phyloP scores from a whole-genome alignment of 2,113 vertebrate genomes.

The Clarias macrocephalus region DNA sequence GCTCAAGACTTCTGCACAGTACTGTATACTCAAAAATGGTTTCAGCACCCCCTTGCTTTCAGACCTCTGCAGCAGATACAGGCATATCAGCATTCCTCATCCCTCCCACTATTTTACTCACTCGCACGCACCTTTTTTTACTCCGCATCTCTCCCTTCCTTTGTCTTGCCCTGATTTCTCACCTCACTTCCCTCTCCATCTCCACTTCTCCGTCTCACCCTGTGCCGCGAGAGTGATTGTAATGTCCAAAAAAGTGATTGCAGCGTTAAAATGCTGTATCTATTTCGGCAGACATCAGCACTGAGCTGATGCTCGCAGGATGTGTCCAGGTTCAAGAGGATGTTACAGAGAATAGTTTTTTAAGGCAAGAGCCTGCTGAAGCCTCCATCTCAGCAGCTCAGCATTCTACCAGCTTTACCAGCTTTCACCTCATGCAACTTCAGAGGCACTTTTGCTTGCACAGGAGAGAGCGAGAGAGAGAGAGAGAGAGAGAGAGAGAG shows the following conservation, averaged over 20 bases:
- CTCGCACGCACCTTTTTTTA: neutral
- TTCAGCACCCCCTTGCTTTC: neutral
- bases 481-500: neutral
- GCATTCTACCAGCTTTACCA: constrained; percentile 16
- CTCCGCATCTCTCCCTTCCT: neutral
- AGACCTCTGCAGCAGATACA: neutral
- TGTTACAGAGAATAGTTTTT: neutral
- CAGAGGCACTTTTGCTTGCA: neutral
- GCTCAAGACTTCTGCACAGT: no score
- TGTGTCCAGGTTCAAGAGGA: constrained; percentile 14
- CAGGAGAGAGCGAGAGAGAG: neutral
- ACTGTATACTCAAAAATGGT: neutral
- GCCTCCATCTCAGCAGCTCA: neutral
- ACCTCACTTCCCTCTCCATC: neutral
- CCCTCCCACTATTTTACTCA: neutral
- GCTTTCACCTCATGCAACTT: constrained; percentile 17
- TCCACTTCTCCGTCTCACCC: constrained; percentile 7
- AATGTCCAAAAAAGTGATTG: constrained; percentile 6
- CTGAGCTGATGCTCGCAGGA: neutral
- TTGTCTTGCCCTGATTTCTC: neutral
- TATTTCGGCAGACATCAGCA: constrained; percentile 15
- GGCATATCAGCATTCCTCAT: neutral
- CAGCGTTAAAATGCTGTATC: neutral
- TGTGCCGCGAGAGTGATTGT: neutral
- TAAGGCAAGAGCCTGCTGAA: neutral